Percentiles rank a stretch among this genome's conserved stretches.
phyloP scores from a whole-genome alignment of 2,888 invertebrate genomes.

The Eupithecia centaureata region DNA sequence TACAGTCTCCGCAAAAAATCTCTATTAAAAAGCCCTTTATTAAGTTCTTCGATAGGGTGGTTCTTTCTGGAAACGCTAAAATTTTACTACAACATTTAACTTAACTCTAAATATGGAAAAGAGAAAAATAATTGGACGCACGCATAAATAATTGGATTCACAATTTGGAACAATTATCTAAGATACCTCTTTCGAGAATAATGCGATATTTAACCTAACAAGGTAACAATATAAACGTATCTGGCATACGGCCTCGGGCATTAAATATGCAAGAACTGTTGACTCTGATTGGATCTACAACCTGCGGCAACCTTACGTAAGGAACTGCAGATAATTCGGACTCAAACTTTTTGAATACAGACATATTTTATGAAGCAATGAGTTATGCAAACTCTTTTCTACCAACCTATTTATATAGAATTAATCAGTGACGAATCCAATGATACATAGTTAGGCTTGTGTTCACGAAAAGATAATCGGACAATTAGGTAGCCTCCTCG shows the following conservation, averaged over 20 bases:
- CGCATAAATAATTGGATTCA: too few relatives aligned
- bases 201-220: not conserved
- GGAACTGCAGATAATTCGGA: not conserved
- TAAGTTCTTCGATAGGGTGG: too few relatives aligned
- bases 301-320: conserved; percentile 5
- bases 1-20: too few relatives aligned
- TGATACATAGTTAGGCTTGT: too few relatives aligned
- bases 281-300: not conserved
- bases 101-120: too few relatives aligned
- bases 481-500: too few relatives aligned
- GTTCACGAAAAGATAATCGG: too few relatives aligned
- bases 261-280: conserved; percentile 5
- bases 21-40: too few relatives aligned
- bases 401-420: not conserved
- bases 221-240: not conserved
- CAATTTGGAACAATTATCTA: too few relatives aligned
- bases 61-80: too few relatives aligned
- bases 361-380: not conserved
- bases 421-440: not conserved
- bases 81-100: too few relatives aligned
- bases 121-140: too few relatives aligned
- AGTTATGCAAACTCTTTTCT: not conserved
- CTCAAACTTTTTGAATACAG: conserved; percentile 1
- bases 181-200: not conserved
- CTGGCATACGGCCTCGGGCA: conserved; percentile 1